These are phyloP conservation scores for Plagodis pulveraria DNA, from an alignment of 2,888 invertebrate genomes.

Conservation along the genomic window DNA sequence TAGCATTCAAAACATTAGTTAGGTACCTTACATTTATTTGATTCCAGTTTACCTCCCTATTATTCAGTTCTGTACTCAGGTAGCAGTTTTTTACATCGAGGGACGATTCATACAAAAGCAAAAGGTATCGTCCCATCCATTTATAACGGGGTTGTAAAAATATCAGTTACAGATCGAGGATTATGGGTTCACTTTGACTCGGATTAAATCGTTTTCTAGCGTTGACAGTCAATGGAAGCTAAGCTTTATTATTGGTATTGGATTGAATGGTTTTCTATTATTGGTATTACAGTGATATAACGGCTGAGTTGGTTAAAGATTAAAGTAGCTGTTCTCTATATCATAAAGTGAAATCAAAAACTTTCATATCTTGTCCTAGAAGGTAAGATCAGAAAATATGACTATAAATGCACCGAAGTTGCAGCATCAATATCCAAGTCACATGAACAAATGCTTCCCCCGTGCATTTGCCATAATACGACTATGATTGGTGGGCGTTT, in stretches of 20 bases:
- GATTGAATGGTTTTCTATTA: neutral
- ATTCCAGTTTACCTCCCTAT: conserved; percentile 5
- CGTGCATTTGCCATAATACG: too few relatives aligned
- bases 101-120: conserved; percentile 18
- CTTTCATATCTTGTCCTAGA: too few relatives aligned
- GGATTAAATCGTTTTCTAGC: conserved; percentile 15
- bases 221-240: conserved; percentile 10
- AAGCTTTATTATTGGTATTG: conserved; percentile 5
- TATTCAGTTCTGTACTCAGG: conserved; percentile 23
- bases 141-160: conserved; percentile 24
- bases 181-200: conserved; percentile 19
- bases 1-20: too few relatives aligned
- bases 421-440: too few relatives aligned
- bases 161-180: conserved; percentile 28
- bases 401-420: too few relatives aligned
- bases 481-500: too few relatives aligned
- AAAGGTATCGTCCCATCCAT: conserved; percentile 20
- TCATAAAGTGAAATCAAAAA: too few relatives aligned
- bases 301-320: neutral
- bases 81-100: conserved; percentile 28
- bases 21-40: conserved; percentile 2
- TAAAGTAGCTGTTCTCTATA: too few relatives aligned
- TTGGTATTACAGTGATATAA: too few relatives aligned
- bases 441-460: too few relatives aligned
- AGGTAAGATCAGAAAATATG: too few relatives aligned